Conservation (phyloP, 2,797 vertebrate genomes). For the Periophthalmus magnuspinnatus region DNA sequence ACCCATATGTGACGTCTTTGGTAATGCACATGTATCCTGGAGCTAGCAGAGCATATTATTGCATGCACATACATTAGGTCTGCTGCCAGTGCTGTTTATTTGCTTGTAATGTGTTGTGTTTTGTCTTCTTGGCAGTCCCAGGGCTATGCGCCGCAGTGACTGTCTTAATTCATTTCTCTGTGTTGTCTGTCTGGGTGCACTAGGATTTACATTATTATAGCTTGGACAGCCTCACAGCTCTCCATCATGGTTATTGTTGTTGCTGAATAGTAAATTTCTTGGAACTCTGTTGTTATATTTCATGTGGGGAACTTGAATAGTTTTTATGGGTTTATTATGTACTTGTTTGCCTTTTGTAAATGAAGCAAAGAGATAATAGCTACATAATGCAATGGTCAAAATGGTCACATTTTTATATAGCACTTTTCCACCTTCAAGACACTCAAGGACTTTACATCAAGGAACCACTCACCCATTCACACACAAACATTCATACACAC, state of each 20-base stretch:
- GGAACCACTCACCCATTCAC: no score
- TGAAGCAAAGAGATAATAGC: no score
- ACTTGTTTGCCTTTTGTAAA: no score
- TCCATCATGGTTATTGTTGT: slow-evolving; percentile 31
- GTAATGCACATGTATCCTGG: slow-evolving; percentile 35
- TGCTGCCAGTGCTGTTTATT: slow-evolving; percentile 40
- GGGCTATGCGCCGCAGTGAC: slow-evolving; percentile 20
- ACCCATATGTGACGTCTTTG: slow-evolving; percentile 28
- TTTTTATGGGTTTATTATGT: slow-evolving; percentile 17
- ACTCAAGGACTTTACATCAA: no score
- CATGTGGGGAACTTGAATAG: slow-evolving; percentile 25
- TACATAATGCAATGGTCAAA: no score
- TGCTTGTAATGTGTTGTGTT: slow-evolving; percentile 46
- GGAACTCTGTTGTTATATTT: slow-evolving; percentile 25
- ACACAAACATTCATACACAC: no score
- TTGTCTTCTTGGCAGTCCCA: slow-evolving; percentile 42
- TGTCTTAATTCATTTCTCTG: slow-evolving; percentile 30
- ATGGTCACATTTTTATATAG: no score
- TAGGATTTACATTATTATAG: slow-evolving; percentile 24
- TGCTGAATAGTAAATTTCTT: slow-evolving; percentile 14
- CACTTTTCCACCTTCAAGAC: no score
- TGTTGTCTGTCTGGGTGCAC: slow-evolving; percentile 24
- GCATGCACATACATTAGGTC: slow-evolving; percentile 39
- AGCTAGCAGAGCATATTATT: slow-evolving; percentile 27
- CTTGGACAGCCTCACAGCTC: slow-evolving; percentile 15